phyloP scores from a whole-genome alignment of 2,797 vertebrate genomes.

The Oreochromis mossambicus region DNA sequence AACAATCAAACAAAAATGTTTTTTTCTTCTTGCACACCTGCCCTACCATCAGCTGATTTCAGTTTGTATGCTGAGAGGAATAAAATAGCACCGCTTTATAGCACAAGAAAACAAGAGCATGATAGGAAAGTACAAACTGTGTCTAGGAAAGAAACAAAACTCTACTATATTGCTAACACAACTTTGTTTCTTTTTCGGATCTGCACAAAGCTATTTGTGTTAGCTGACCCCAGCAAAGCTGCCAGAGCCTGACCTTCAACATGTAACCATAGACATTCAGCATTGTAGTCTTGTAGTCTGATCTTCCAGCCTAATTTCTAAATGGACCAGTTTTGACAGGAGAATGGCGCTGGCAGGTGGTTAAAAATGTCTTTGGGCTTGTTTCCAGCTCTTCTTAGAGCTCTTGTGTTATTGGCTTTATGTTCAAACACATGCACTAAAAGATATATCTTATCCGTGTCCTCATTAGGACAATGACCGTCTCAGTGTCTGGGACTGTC shows the following conservation, averaged over 20 bases:
- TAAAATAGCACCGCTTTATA: not conserved
- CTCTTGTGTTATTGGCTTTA: too few relatives aligned
- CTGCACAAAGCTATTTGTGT: not conserved
- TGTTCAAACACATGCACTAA: too few relatives aligned
- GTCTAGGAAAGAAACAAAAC: not conserved
- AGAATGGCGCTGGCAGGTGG: not conserved
- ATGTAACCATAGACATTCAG: not conserved
- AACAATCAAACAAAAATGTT: accelerated
- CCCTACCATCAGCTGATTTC: not conserved
- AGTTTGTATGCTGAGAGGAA: not conserved
- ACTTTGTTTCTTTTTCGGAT: not conserved
- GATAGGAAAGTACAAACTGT: not conserved
- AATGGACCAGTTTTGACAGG: not conserved
- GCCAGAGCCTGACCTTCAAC: not conserved
- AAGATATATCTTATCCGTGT: too few relatives aligned
- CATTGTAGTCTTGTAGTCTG: not conserved
- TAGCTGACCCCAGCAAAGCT: not conserved
- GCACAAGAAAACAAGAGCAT: not conserved
- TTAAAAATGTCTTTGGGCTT: too few relatives aligned
- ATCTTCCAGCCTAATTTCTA: not conserved
- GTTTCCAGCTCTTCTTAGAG: too few relatives aligned
- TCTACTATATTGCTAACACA: not conserved
- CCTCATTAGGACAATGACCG: too few relatives aligned
- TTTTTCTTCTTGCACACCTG: not conserved
- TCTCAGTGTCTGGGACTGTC: too few relatives aligned